Evolutionary conservation across 2,888 invertebrate genomes (phyloP).

Genomic region (Synanthedon myopaeformis): DNA sequence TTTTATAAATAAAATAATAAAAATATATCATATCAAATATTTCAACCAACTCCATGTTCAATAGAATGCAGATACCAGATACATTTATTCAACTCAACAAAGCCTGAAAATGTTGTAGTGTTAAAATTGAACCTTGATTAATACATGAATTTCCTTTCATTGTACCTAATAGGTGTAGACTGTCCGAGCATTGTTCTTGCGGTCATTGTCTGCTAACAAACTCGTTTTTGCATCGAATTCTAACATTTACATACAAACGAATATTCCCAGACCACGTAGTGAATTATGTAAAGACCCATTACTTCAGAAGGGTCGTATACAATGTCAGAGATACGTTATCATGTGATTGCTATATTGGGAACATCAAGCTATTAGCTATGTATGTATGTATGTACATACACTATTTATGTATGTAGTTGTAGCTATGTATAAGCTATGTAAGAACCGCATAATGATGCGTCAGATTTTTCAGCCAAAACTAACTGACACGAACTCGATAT

Average conservation of each 20-base stretch:
- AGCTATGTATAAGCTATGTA: too few species aligned
- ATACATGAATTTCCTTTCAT: conserved; percentile 37
- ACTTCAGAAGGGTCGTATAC: conserved; percentile 3
- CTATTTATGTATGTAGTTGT: too few species aligned
- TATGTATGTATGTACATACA: too few species aligned
- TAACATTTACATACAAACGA: conserved; percentile 48
- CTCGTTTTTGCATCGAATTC: conserved; percentile 29
- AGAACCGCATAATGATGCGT: too few species aligned
- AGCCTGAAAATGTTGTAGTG: neutral
- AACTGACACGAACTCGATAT: too few species aligned
- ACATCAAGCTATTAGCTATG: neutral
- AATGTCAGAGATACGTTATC: conserved; percentile 7
- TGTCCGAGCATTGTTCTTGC: conserved; percentile 33
- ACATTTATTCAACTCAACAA: too few species aligned
- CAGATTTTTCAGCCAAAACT: too few species aligned
- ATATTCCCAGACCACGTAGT: conserved; percentile 20
- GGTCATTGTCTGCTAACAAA: conserved; percentile 39
- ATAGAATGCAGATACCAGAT: too few species aligned
- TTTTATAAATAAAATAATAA: too few species aligned
- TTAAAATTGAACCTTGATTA: conserved; percentile 4
- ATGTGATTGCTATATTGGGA: neutral
- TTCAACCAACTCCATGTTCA: too few species aligned
- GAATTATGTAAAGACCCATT: conserved; percentile 22
- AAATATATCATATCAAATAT: too few species aligned
- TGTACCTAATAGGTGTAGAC: conserved; percentile 22